Conservation (phyloP, 2,113 vertebrate species). For the Panthera tigris region DNA sequence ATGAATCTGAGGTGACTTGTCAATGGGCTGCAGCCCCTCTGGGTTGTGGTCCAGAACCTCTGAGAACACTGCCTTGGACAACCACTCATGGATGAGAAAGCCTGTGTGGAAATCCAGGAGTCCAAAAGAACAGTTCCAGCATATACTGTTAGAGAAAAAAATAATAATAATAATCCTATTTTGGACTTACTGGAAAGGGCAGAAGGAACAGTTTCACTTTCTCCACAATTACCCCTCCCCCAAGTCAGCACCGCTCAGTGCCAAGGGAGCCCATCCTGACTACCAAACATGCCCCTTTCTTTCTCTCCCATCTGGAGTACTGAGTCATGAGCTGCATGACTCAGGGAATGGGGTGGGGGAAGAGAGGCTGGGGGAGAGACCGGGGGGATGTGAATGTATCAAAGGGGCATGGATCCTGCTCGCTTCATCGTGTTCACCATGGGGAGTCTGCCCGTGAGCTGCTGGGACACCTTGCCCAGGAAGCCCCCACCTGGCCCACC, state of each 20-base stretch:
- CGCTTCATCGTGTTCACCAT: too few relatives aligned
- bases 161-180: neutral
- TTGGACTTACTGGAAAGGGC: neutral
- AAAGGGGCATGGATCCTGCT: rapidly evolving
- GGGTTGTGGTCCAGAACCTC: neutral
- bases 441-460: neutral
- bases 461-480: neutral
- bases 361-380: neutral
- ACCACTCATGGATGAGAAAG: neutral
- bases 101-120: neutral
- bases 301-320: neutral
- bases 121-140: neutral
- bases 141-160: neutral
- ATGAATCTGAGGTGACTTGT: neutral
- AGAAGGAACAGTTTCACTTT: neutral
- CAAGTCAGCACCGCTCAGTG: neutral
- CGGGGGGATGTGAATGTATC: neutral
- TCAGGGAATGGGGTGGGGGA: neutral
- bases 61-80: neutral
- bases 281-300: too few relatives aligned
- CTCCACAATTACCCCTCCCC: neutral
- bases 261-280: neutral
- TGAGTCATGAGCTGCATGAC: neutral
- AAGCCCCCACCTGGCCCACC: neutral
- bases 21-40: neutral